These are phyloP conservation scores for Dryadula phaetusa DNA, from an alignment of 2,888 invertebrate species.

Conservation along the genomic window DNA sequence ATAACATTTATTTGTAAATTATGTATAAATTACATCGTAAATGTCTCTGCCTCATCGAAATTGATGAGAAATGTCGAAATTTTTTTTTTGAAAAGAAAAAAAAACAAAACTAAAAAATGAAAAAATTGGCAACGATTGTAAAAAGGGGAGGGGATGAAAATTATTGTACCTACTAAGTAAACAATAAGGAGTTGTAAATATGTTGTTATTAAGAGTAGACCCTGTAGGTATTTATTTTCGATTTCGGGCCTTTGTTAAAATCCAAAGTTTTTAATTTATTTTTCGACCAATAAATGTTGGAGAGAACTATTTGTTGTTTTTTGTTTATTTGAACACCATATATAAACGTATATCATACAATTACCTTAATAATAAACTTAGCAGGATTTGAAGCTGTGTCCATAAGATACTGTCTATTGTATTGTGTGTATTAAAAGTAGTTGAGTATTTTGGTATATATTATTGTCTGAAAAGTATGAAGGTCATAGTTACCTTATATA, in stretches of 20 bases:
- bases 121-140: slow-evolving; percentile 62
- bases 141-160: slow-evolving; percentile 56
- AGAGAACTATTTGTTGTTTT: slow-evolving; percentile 73
- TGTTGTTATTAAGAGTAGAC: slow-evolving; percentile 77
- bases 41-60: slow-evolving; percentile 58
- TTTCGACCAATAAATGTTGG: slow-evolving; percentile 85
- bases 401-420: too few relatives aligned
- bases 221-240: slow-evolving; percentile 83
- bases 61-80: slow-evolving; percentile 32
- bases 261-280: slow-evolving; percentile 85
- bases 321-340: slow-evolving; percentile 37
- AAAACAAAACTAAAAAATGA: slow-evolving; percentile 57
- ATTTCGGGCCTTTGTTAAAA: slow-evolving; percentile 83
- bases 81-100: slow-evolving; percentile 57
- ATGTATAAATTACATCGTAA: slow-evolving; percentile 26
- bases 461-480: too few relatives aligned
- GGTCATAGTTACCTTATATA: too few relatives aligned
- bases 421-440: too few relatives aligned
- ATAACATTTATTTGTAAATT: slow-evolving; percentile 38
- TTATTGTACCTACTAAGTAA: slow-evolving; percentile 73
- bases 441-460: too few relatives aligned
- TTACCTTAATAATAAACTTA: too few relatives aligned
- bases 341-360: not conserved
- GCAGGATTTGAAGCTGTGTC: too few relatives aligned
- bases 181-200: slow-evolving; percentile 70